phyloP scores from a whole-genome alignment of 92 coral and sea anemone genomes.

The Phenganax marumi region DNA sequence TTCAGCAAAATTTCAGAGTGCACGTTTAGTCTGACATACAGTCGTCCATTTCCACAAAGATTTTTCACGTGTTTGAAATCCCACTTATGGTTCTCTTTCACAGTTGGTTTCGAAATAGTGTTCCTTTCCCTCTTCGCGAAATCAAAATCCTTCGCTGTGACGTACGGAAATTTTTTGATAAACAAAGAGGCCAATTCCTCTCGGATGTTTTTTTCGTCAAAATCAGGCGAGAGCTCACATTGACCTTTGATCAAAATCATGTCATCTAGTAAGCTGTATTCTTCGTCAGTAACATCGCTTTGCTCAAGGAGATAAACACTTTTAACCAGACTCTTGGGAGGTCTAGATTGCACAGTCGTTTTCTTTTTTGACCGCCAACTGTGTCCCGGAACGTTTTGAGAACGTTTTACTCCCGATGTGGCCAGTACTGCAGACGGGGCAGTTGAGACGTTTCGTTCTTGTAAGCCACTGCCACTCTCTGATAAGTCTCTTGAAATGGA shows the following conservation, averaged over 20 bases:
- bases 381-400: neutral
- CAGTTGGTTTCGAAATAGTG: constrained; percentile 43
- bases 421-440: too few relatives aligned
- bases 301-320: constrained; percentile 3
- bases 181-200: constrained; percentile 47
- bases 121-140: constrained; percentile 58
- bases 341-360: neutral
- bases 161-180: constrained; percentile 40
- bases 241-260: constrained; percentile 7
- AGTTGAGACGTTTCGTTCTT: too few relatives aligned
- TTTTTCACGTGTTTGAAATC: constrained; percentile 53
- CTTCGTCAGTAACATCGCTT: neutral
- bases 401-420: neutral
- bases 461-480: neutral
- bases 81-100: constrained; percentile 51
- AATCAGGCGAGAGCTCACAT: neutral
- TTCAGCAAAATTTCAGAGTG: neutral
- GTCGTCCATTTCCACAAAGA: constrained; percentile 54
- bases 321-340: neutral
- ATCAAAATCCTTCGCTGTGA: constrained; percentile 46
- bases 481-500: constrained; percentile 6
- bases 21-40: constrained; percentile 61
- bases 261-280: constrained; percentile 7
- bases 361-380: neutral
- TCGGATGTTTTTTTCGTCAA: constrained; percentile 32